Evolutionary conservation across 2,113 vertebrate species (phyloP).

Genomic region (Pionites leucogaster): DNA sequence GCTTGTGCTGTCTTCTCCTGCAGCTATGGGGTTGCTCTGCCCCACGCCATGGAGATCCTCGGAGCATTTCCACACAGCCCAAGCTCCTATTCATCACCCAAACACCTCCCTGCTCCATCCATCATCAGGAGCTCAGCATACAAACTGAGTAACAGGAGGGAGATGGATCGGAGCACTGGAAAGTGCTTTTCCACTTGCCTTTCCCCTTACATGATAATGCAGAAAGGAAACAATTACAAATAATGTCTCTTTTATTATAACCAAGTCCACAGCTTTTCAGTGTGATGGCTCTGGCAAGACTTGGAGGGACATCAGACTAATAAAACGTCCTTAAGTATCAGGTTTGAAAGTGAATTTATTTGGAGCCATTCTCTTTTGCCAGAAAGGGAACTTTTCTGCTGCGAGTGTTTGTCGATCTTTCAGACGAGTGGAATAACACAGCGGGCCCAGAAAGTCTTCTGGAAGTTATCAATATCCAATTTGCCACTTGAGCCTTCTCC

Average conservation of each 20-base stretch:
- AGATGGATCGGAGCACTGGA: neutral
- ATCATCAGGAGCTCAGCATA: neutral
- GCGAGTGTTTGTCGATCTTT: neutral
- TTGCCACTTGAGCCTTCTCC: slow-evolving; percentile 10
- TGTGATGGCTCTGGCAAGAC: slow-evolving; percentile 31
- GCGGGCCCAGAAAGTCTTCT: slow-evolving; percentile 2
- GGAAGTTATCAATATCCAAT: slow-evolving; percentile 47
- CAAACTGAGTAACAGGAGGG: neutral
- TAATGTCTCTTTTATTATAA: slow-evolving; percentile 19
- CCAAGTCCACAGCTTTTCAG: neutral
- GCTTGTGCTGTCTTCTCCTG: neutral
- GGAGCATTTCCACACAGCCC: neutral
- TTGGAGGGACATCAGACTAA: slow-evolving; percentile 48
- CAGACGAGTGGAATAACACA: neutral
- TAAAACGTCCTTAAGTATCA: slow-evolving; percentile 48
- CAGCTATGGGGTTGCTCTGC: neutral
- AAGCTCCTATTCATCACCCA: neutral
- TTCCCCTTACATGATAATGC: neutral
- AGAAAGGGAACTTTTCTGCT: neutral
- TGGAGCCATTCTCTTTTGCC: slow-evolving; percentile 7
- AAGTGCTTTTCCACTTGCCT: neutral
- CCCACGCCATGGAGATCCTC: neutral
- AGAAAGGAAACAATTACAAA: slow-evolving; percentile 47
- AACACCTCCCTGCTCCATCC: neutral
- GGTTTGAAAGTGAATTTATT: slow-evolving; percentile 54